Base-by-base conservation (phyloP, 2,888 invertebrate genomes). In the Adineta ricciae region DNA sequence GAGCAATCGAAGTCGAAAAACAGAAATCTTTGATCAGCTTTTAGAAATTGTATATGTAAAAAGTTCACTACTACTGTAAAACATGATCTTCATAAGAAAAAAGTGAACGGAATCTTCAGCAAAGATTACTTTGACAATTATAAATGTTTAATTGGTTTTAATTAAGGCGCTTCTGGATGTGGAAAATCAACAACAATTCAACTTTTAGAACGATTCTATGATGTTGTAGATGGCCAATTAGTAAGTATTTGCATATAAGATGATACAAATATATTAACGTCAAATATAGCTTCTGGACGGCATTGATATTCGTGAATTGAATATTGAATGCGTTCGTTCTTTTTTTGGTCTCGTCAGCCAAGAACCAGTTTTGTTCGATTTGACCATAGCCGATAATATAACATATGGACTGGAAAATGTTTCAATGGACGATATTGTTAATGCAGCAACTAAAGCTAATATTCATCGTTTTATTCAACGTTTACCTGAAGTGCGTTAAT, bases 311-410 rank as follows among this genome's bases (percentile, higher is more conserved):
- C 93, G 93, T 86, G 92, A 93, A 56, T 89, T 95, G 88, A 93
- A 94, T 0, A 89, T 95, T 36, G 89, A 92, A 0, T 93, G 93
- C 84, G 90, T 94, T 19, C 92, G 97, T 86, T 92, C 93, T 73
- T 93, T 95, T 87, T 92, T 96, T 86, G 96, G 96, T 7, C 94
- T 96, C 86, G 96, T 97, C 1, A 95, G 95, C 8, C 97, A 97
- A 91, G 96, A 97, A 88, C 97, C 96, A 0, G 93, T 94, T 1
- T 92, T 97, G 0, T 97, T 97, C 90, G 95, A 95, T 90, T 92
- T 94, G 85, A 94, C 94, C 16, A 95, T 97, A 86, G 93, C 92
- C 0, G 95, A 96, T 87, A 97, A 97, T 90, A 96, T 97, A 46
- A 46, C 46, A 46, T 46, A 46, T 46, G 46, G 46, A 46, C 11